These are phyloP conservation scores for Pandion haliaetus DNA, from an alignment of 2,113 vertebrate species.

Conservation along the genomic window DNA sequence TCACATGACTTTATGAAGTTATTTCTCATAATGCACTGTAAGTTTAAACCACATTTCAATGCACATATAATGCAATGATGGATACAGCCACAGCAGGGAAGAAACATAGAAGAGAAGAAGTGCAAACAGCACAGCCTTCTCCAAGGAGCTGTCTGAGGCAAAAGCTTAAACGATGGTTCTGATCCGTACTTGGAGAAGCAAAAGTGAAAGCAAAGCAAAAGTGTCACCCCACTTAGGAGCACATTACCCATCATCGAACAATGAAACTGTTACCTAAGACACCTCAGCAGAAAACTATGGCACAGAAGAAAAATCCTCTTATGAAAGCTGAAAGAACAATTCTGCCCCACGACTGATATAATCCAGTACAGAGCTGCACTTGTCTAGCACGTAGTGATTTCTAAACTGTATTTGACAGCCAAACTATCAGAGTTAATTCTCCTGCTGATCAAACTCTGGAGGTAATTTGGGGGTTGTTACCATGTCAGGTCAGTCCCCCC, in stretches of 20 bases:
- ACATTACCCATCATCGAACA: background rate
- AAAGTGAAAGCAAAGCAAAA: background rate
- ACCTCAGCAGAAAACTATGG: background rate
- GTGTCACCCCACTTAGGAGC: fast-evolving
- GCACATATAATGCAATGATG: background rate
- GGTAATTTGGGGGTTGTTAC: background rate
- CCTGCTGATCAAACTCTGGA: background rate
- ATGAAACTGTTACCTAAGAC: background rate
- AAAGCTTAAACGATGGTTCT: background rate
- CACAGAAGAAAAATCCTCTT: background rate
- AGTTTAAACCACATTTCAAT: background rate
- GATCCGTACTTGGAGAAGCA: background rate
- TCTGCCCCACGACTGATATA: background rate
- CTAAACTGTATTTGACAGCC: background rate
- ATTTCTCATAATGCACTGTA: background rate
- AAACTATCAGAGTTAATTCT: background rate
- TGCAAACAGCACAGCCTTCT: background rate
- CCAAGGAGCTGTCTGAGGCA: background rate
- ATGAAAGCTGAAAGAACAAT: background rate
- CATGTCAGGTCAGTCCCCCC: background rate
- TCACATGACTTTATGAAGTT: background rate
- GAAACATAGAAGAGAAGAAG: background rate
- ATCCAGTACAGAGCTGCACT: background rate
- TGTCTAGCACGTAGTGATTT: fast-evolving
- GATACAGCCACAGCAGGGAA: background rate